These are phyloP conservation scores for Nephila pilipes DNA, from an alignment of 1,140 invertebrate genomes.

Conservation along the genomic window DNA sequence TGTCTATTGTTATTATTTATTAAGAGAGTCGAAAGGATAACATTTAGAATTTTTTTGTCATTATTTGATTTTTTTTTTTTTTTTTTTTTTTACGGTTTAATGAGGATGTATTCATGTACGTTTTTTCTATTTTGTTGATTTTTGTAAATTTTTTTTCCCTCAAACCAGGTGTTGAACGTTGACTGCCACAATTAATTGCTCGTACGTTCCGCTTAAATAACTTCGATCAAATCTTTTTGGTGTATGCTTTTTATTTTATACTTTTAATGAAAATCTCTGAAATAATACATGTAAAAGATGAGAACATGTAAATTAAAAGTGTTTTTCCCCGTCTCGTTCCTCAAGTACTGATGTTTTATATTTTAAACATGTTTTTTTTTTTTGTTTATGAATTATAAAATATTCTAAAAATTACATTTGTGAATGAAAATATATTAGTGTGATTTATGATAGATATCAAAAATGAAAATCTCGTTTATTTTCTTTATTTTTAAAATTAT, in stretches of 20 bases:
- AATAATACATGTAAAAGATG: too few species aligned
- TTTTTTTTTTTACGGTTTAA: slow-evolving; percentile 5
- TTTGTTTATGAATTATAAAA: too few species aligned
- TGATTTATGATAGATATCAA: too few species aligned
- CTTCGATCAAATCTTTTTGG: not conserved
- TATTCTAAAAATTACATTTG: too few species aligned
- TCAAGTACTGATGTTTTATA: too few species aligned
- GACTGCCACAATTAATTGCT: not conserved
- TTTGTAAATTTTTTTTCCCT: not conserved
- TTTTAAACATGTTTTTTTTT: too few species aligned
- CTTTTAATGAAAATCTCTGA: too few species aligned
- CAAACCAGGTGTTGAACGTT: not conserved
- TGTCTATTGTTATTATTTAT: slow-evolving; percentile 36
- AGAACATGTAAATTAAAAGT: too few species aligned
- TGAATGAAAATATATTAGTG: too few species aligned
- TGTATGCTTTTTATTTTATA: not conserved
- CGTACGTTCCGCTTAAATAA: not conserved
- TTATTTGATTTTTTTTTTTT: slow-evolving; percentile 6
- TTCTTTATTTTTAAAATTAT: too few species aligned
- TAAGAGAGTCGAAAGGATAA: slow-evolving; percentile 25
- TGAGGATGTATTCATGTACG: not conserved
- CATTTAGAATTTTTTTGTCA: slow-evolving; percentile 10
- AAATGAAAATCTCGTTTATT: too few species aligned
- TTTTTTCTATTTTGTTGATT: not conserved
- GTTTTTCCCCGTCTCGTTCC: too few species aligned